Conservation (phyloP, 1,140 invertebrate genomes). For the Caenorhabditis briggsae region DNA sequence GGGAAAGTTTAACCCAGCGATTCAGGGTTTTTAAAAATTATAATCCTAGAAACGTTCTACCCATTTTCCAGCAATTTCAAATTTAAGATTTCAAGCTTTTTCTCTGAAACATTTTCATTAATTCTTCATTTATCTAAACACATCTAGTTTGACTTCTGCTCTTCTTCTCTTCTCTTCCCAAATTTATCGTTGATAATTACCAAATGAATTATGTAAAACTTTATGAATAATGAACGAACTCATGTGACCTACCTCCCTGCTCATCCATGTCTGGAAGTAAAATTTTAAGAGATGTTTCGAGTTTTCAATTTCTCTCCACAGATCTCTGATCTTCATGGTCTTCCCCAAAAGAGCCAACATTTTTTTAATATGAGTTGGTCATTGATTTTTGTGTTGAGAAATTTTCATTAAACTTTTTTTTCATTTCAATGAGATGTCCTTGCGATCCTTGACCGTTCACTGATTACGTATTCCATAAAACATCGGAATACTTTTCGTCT, state of each 20-base stretch:
- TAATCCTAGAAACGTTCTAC: no score
- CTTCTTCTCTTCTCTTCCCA: background rate
- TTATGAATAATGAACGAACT: background rate
- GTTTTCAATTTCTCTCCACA: background rate
- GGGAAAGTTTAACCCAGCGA: background rate
- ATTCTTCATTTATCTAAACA: no score
- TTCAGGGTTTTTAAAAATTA: no score
- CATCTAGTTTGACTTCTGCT: background rate
- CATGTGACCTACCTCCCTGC: constrained; percentile 13
- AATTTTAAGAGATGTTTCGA: background rate
- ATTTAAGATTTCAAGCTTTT: no score
- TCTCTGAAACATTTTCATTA: no score
- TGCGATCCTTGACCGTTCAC: no score
- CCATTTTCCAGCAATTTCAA: no score
- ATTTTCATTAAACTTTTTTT: constrained; percentile 1
- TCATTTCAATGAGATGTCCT: background rate
- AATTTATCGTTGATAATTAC: background rate
- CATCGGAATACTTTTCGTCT: no score
- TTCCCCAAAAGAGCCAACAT: no score
- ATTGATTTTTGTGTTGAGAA: background rate
- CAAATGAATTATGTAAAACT: background rate
- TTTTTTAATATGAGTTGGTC: background rate
- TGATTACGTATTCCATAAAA: background rate
- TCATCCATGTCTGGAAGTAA: constrained; percentile 4
- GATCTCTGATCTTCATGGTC: background rate